A percentile compares a stretch with the other conserved stretches of the same genome.
Conservation (phyloP, 2,888 invertebrate genomes). For the Drosophila neotestacea region DNA sequence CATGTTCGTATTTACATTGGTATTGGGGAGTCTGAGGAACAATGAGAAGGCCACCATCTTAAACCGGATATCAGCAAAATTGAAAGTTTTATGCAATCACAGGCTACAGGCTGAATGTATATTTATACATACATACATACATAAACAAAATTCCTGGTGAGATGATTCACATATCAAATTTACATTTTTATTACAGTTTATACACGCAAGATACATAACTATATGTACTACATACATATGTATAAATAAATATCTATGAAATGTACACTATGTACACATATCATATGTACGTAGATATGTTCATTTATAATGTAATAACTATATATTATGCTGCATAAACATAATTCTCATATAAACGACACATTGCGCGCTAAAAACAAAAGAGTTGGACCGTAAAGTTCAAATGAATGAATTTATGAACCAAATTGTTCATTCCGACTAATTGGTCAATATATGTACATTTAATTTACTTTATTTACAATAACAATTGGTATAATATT, state of each 20-base stretch:
- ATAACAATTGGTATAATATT: too few species aligned
- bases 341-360: slow-evolving; percentile 17
- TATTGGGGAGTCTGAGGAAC: slow-evolving; percentile 23
- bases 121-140: neutral
- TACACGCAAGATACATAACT: neutral
- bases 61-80: slow-evolving; percentile 75
- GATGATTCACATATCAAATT: slow-evolving; percentile 1
- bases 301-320: neutral
- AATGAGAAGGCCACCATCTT: slow-evolving; percentile 61
- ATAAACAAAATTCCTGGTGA: neutral
- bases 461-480: too few species aligned
- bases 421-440: too few species aligned
- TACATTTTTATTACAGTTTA: neutral
- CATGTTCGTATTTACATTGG: slow-evolving; percentile 4
- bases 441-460: too few species aligned
- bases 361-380: slow-evolving; percentile 30
- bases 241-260: neutral
- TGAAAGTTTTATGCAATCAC: slow-evolving; percentile 68
- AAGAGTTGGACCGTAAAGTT: too few species aligned
- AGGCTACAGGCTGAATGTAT: neutral
- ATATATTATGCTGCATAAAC: slow-evolving; percentile 16
- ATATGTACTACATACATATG: neutral
- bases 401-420: too few species aligned
- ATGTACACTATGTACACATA: neutral
- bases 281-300: neutral